Conservation (phyloP, 2,888 invertebrate genomes). For the Protophormia terraenovae region DNA sequence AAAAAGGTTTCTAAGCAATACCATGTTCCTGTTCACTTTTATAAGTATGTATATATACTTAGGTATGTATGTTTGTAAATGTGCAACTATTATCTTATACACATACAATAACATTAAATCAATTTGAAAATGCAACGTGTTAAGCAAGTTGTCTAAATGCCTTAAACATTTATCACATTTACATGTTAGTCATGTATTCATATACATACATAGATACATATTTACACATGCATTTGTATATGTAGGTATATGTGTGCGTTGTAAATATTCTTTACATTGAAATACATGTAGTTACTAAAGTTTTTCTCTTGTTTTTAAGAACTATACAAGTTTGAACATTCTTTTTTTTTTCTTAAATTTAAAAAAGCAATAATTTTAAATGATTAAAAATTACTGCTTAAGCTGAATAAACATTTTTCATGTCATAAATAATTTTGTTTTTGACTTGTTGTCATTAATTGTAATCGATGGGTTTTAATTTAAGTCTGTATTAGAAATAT, state of each 20-base stretch:
- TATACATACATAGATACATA: background rate
- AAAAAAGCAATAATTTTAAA: background rate
- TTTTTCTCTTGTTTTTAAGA: background rate
- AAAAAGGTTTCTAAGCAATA: background rate
- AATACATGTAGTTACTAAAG: background rate
- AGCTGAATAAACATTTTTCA: background rate
- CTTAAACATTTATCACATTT: constrained; percentile 61
- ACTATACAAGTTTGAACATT: background rate
- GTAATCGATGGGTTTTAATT: background rate
- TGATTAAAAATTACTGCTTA: background rate
- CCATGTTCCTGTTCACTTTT: background rate
- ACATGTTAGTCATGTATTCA: constrained; percentile 17
- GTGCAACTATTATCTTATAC: constrained; percentile 16
- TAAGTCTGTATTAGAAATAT: no score
- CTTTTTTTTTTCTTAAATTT: background rate
- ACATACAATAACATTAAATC: constrained; percentile 61
- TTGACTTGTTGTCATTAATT: constrained; percentile 3
- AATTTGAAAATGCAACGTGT: constrained; percentile 63
- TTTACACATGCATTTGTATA: no score
- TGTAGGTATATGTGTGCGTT: background rate
- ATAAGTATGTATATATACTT: background rate
- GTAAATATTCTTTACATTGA: background rate
- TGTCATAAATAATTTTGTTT: constrained; percentile 1
- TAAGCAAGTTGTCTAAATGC: constrained; percentile 63
- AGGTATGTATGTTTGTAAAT: background rate